Percentiles rank a stretch among this genome's conserved stretches.
Conservation (phyloP, 2,797 vertebrate genomes). For the Falco naumanni region DNA sequence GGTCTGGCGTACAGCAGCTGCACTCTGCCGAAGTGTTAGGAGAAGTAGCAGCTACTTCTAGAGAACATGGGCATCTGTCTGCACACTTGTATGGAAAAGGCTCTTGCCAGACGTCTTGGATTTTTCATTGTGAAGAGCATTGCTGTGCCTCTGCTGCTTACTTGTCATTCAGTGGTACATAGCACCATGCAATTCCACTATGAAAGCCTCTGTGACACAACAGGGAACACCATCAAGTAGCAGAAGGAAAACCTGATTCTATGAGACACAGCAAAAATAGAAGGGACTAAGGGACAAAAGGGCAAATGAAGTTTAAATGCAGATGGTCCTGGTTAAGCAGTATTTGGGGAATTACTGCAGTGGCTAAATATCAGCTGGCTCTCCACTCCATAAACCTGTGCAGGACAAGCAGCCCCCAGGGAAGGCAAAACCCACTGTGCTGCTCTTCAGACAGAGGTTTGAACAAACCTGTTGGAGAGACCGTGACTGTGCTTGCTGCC, state of each 20-base stretch:
- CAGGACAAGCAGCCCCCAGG: neutral
- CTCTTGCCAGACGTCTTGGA: neutral
- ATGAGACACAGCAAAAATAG: neutral
- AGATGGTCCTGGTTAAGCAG: neutral
- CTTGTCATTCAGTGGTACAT: neutral
- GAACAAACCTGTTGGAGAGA: conserved; percentile 72
- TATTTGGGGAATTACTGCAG: neutral
- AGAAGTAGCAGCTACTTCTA: neutral
- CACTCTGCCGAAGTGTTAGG: neutral
- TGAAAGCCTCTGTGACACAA: neutral
- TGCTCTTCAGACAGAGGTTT: neutral
- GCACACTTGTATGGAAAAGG: neutral
- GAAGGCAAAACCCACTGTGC: neutral
- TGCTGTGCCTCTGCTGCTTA: neutral
- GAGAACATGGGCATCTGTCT: rapidly evolving
- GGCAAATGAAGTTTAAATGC: neutral
- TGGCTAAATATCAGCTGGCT: neutral
- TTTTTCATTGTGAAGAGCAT: neutral
- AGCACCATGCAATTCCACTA: neutral
- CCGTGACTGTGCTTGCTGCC: conserved; percentile 74
- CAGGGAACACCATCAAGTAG: neutral
- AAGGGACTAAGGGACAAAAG: neutral
- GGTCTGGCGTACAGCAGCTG: neutral
- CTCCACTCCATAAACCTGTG: neutral
- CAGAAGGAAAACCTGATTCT: neutral